phyloP scores from a whole-genome alignment of 35 echinoderm and acorn worm species.

The Lytechinus variegatus region DNA sequence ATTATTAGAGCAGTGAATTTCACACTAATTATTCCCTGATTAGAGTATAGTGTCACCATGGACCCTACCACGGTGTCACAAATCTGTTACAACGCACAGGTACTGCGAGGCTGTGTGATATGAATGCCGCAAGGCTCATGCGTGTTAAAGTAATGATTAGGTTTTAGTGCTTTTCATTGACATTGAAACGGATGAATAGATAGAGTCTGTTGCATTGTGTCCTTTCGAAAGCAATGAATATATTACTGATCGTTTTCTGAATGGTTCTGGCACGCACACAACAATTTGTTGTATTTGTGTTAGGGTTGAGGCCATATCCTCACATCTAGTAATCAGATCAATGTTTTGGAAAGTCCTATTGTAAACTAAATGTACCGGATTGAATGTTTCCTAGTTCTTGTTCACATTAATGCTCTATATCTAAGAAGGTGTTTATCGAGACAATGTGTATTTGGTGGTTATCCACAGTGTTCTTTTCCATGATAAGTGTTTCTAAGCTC shows the following conservation, averaged over 20 bases:
- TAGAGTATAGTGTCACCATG: no score
- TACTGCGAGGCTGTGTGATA: neutral
- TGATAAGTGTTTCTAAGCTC: no score
- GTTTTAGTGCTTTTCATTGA: neutral
- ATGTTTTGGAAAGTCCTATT: neutral
- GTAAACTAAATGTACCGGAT: neutral
- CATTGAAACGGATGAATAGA: neutral
- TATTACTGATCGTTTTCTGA: neutral
- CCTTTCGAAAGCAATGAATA: neutral
- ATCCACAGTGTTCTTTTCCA: no score
- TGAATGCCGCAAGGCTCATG: neutral
- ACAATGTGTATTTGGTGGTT: no score
- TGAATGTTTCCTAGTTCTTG: neutral
- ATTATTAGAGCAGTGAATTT: no score
- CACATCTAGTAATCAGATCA: neutral
- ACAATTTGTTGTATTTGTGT: neutral
- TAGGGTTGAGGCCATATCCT: neutral
- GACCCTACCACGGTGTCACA: neutral
- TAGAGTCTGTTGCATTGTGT: neutral
- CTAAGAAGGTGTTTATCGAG: no score
- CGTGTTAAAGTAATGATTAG: conserved; percentile 13
- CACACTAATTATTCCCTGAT: no score
- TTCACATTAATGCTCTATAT: no score
- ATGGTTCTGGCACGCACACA: neutral
- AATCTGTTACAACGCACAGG: neutral